phyloP scores from a whole-genome alignment of 2,797 vertebrate species.

The Lepus oiostolus region DNA sequence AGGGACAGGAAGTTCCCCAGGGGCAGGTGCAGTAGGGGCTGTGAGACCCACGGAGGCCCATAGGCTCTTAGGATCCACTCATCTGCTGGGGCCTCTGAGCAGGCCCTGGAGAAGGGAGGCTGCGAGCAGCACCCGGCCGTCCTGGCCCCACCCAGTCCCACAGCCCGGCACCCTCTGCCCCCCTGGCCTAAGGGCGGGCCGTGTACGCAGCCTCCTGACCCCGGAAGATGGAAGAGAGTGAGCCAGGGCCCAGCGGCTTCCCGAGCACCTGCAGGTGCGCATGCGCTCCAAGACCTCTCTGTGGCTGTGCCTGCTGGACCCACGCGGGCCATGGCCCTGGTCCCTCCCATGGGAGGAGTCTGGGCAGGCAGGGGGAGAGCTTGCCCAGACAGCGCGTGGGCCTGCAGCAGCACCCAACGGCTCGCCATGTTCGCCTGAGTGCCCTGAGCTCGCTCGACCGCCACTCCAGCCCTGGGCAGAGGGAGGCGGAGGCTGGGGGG shows the following conservation, averaged over 20 bases:
- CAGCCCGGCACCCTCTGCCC: accelerated
- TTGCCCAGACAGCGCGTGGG: background rate
- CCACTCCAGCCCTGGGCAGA: background rate
- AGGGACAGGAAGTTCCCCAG: background rate
- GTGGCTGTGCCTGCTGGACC: background rate
- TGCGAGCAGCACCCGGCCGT: accelerated
- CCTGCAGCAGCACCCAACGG: background rate
- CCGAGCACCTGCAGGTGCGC: accelerated
- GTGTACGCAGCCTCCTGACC: background rate
- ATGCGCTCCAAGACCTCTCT: background rate
- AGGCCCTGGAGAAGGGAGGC: background rate
- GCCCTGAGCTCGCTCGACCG: accelerated
- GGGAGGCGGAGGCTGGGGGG: background rate
- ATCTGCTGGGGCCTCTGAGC: background rate
- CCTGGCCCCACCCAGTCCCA: accelerated
- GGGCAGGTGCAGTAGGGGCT: background rate
- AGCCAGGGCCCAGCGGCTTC: accelerated
- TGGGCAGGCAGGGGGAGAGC: background rate
- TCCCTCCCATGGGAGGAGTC: background rate
- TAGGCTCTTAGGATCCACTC: background rate
- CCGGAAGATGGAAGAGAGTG: accelerated
- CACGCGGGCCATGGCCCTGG: accelerated
- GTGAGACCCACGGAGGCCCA: background rate
- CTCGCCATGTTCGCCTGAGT: background rate
- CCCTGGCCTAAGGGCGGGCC: background rate